Conservation (phyloP, 2,888 invertebrate genomes). For the Drosophila sordidapex region DNA sequence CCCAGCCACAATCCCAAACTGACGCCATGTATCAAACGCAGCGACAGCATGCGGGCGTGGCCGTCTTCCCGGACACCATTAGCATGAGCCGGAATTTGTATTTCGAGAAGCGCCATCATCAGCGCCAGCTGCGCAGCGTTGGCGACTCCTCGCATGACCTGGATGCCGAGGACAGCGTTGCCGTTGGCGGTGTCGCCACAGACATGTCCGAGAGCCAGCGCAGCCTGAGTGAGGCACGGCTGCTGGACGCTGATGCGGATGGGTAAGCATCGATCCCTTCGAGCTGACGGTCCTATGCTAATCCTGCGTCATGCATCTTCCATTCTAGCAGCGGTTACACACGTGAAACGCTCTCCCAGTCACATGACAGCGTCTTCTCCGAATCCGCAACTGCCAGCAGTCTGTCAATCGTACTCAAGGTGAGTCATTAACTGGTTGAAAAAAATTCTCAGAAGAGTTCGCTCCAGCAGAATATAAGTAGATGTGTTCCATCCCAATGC, state of each 20-base stretch:
- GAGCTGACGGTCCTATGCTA: neutral
- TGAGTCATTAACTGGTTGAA: constrained; percentile 56
- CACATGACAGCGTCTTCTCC: constrained; percentile 96
- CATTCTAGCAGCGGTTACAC: constrained; percentile 79
- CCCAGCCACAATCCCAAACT: constrained; percentile 43
- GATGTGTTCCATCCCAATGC: neutral
- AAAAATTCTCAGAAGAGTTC: neutral
- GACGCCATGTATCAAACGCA: constrained; percentile 64
- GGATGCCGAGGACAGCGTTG: constrained; percentile 61
- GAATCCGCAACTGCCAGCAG: constrained; percentile 86
- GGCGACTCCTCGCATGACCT: constrained; percentile 82
- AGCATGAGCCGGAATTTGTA: constrained; percentile 70
- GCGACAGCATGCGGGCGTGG: constrained; percentile 77
- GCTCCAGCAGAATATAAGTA: neutral
- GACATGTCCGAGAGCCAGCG: constrained; percentile 85
- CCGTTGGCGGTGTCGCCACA: constrained; percentile 44
- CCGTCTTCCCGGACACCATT: constrained; percentile 76
- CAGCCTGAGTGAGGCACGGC: constrained; percentile 84
- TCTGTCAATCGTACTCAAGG: constrained; percentile 84
- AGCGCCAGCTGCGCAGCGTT: constrained; percentile 75
- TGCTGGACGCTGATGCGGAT: constrained; percentile 66
- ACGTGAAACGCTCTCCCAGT: constrained; percentile 90
- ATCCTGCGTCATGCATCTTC: neutral
- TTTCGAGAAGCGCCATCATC: constrained; percentile 75
- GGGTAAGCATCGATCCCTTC: constrained; percentile 74